Base-by-base conservation (phyloP, 53 echinoderm and acorn worm genomes). In the Luidia sarsii region DNA sequence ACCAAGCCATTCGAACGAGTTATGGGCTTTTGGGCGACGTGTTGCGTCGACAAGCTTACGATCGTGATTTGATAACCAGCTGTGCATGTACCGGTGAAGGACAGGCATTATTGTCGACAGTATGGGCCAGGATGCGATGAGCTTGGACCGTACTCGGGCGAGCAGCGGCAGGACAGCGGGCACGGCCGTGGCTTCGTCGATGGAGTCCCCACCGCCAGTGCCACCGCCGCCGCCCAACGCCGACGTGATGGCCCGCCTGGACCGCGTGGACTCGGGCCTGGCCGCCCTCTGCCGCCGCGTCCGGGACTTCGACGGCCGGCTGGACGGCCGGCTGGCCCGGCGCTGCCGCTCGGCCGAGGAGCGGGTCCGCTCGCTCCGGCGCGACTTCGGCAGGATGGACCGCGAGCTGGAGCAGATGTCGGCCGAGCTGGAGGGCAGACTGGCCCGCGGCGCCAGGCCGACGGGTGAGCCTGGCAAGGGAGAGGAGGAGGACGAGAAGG, bases 111-210 rank as follows among this genome's bases (percentile, higher is more conserved):
- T n/a, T n/a, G n/a, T n/a, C n/a, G n/a, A n/a, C n/a, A n/a, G n/a
- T n/a, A 77, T 77, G 77, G 77, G 77, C 20, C 77, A 77, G 6
- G 77, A 77, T 61, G 77, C 45, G 60, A 77, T 77, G 77, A 43
- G 46, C 31, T 65, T 20, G 52, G n/a, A n/a, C n/a, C n/a, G n/a
- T n/a, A n/a, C n/a, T n/a, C n/a, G n/a, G n/a, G n/a, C n/a, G n/a
- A n/a, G n/a, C n/a, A n/a, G n/a, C n/a, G n/a, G n/a, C n/a, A n/a
- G n/a, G n/a, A n/a, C n/a, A n/a, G 2, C 57, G 37, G 59, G 77
- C 48, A 30, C 61, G 4, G 60, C 77, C 60, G 43, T 7, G 9
- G 46, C 77, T 45, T 60, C 60, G 8, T 20, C 61, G n/a, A 16
- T 27, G 2, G 1, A 1, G 14, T 59, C 77, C 25, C 62, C 61